Evolutionary conservation across 2,797 vertebrate species (phyloP).

Genomic region (Tangara arthus): DNA sequence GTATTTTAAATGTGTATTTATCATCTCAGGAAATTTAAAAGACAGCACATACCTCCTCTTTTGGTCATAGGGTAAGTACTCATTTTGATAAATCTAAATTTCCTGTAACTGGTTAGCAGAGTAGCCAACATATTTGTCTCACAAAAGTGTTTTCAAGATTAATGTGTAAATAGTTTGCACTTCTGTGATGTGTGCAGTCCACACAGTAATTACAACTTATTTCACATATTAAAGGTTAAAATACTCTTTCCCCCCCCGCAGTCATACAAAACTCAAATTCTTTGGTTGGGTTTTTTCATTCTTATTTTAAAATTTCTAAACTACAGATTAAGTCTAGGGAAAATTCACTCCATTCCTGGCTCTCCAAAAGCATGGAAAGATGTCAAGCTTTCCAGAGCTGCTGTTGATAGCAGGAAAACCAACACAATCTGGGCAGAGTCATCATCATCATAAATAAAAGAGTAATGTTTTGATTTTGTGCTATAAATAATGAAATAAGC

Average conservation of each 20-base stretch:
- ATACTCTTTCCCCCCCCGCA: background rate
- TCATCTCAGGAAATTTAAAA: background rate
- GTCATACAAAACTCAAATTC: background rate
- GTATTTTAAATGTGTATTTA: background rate
- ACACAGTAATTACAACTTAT: background rate
- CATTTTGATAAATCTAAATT: constrained; percentile 7
- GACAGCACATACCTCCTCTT: background rate
- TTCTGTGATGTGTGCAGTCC: background rate
- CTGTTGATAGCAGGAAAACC: background rate
- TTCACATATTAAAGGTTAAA: background rate
- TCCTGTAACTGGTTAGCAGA: background rate
- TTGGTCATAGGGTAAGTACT: background rate
- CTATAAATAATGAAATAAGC: constrained; percentile 49
- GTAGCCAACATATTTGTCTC: background rate
- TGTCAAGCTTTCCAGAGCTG: background rate
- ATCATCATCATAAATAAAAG: constrained; percentile 26
- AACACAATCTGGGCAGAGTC: constrained; percentile 24
- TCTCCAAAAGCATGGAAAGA: background rate
- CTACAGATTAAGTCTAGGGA: background rate
- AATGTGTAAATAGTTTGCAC: background rate
- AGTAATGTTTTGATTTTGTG: constrained; percentile 48
- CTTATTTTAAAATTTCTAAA: background rate
- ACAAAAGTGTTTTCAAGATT: background rate
- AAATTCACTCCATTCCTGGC: background rate
- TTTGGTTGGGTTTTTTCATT: background rate